Evolutionary conservation across 2,888 invertebrate species (phyloP), one percentile per base, ranked within the genome.

Genomic region (Hirtodrosophila histrioides): DNA sequence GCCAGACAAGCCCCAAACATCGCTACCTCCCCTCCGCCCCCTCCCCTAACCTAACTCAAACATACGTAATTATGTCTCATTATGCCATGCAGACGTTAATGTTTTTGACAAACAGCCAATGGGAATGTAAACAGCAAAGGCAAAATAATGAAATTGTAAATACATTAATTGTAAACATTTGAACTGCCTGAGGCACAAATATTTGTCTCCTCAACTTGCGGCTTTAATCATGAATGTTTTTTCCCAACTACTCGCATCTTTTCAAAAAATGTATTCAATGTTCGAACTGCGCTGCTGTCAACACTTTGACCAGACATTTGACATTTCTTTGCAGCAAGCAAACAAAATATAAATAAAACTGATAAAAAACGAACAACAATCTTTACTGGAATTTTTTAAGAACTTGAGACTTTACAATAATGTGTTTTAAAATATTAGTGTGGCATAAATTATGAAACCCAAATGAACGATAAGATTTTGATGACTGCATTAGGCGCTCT

Each of bases 91-190:
- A 27, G 63, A 65, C 67, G 79, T 70, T 84, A 79, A 79, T 81
- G 77, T 67, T 58, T 70, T 69, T 46, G 60, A 69, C 75, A 81
- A 75, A 79, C 78, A 79, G 62, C 31, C 53, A 49, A 74, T 69
- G 69, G 64, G 39, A 61, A 51, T 53, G 65, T 63, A 60, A 63
- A 69, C 75, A 50, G 23, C 45, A 44, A 60, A 45, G 50, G 60
- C 63, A 77, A 75, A 68, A 81, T 84, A 82, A 82, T 82, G 79
- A 81, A 84, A 84, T 84, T 81, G 84, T 82, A 82, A 82, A 83
- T 73, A 72, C 45, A 72, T 75, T 5, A 75, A 75, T 69, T 81
- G 81, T 84, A 77, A 84, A 79, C 79, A 84, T 81, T 82, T 82
- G 58, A 74, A 61, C 80, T 76, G 66, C 50, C 65, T 66, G 73